Evolutionary conservation across 2,888 invertebrate genomes (phyloP), one percentile per base, ranked within the genome.

Genomic region (Leptinotarsa tumamoca): DNA sequence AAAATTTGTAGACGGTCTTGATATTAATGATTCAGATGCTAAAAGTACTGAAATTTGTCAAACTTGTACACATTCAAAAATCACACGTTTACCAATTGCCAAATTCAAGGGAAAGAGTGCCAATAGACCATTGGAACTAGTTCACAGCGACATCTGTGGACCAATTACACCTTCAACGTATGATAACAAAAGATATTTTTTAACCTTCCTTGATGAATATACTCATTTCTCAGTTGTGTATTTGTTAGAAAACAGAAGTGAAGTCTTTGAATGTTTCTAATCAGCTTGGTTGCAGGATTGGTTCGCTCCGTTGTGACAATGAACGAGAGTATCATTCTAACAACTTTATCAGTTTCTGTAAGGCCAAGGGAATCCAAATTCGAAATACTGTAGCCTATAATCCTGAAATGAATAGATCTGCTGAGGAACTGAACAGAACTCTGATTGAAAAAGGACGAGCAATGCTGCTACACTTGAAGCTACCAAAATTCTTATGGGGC

Each of bases 221-320:
- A 66, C 33, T 23, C 66, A 66, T 66, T 66, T 66, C 17, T 52
- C 17, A 52, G 51, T 66, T 27, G 13, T 66, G 17, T 66, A 66
- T 66, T 17, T 33, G 33, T 33, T 10, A 43, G 43, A 43, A 27
- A 21, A 66, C 7, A 66, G 27, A 27, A 66, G 27, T 66, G 66
- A 66, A 15, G 66, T 66, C 27, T 66, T 66, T 66, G 21, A 66
- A 66, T 33, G 27, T 43, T 23, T 33, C 66, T 33, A 66, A 27
- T 27, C 27, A 66, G 66, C 15, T 66, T 66, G 43, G n/a, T 66
- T 66, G 17, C 66, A 66, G 17, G 66, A 66, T 66, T 66, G 43
- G 43, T n/a, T n/a, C 17, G 17, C 43, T 43, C n/a, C n/a, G 43
- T 43, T 43, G 66, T 66, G 43, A 66, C 43, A 66, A 23, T 66